These are phyloP conservation scores for Eupithecia subfuscata DNA, from an alignment of 2,888 invertebrate genomes.

Conservation along the genomic window DNA sequence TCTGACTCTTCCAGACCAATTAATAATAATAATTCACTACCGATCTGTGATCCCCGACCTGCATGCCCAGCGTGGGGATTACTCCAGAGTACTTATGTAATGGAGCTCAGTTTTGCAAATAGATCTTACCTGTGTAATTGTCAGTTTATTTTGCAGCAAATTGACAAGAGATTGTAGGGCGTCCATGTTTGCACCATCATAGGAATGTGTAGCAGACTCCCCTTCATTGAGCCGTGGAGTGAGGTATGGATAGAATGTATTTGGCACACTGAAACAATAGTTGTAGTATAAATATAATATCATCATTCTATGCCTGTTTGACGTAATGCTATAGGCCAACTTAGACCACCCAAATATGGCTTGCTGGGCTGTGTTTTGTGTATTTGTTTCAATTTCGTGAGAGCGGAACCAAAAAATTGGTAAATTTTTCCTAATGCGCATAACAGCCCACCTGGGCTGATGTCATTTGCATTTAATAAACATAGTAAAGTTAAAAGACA, in stretches of 20 bases:
- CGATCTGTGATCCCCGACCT: no score
- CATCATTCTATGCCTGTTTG: neutral
- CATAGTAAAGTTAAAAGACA: no score
- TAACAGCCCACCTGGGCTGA: neutral
- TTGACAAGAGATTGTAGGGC: conserved; percentile 89
- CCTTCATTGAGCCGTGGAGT: conserved; percentile 83
- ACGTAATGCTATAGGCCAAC: neutral
- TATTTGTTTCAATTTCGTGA: neutral
- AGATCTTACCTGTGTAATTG: conserved; percentile 77
- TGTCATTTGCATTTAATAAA: neutral
- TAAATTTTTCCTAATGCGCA: no score
- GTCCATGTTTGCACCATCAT: conserved; percentile 90
- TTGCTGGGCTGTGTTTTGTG: no score
- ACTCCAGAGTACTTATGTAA: no score
- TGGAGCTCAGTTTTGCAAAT: neutral
- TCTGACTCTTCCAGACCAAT: no score
- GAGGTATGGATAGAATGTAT: conserved; percentile 88
- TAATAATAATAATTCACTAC: no score
- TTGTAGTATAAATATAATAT: neutral
- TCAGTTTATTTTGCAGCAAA: conserved; percentile 87
- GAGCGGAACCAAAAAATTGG: no score
- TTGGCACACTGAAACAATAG: conserved; percentile 87
- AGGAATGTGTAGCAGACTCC: conserved; percentile 80
- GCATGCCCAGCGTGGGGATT: no score
- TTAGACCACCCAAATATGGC: neutral